Conservation (phyloP, 2,888 invertebrate genomes). For the Netelia inedita region DNA sequence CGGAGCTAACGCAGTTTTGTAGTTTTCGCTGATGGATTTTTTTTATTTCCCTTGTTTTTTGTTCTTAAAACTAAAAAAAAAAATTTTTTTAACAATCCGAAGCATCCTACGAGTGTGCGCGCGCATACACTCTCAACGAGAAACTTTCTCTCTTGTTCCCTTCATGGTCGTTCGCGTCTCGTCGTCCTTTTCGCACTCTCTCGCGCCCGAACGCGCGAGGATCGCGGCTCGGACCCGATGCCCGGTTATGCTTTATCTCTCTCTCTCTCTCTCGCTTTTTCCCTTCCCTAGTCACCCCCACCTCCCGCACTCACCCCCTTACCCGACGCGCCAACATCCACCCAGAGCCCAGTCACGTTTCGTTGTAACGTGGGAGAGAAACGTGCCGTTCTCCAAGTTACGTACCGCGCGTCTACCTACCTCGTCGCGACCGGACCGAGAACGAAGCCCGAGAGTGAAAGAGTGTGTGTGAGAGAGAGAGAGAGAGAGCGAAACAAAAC, state of each 20-base stretch:
- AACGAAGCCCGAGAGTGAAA: not conserved
- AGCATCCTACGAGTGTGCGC: not conserved
- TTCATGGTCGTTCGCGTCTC: conserved; percentile 45
- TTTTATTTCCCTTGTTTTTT: not conserved
- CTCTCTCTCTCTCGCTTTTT: conserved; percentile 1
- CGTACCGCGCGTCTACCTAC: conserved; percentile 44
- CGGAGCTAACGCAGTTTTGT: not conserved
- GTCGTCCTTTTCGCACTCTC: conserved; percentile 1
- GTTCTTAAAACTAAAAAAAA: not conserved
- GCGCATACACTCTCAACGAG: not conserved
- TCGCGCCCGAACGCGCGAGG: not conserved
- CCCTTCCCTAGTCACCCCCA: not conserved
- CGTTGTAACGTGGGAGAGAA: conserved; percentile 65
- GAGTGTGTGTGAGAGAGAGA: too few relatives aligned
- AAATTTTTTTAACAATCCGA: not conserved
- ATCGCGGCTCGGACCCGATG: conserved; percentile 7
- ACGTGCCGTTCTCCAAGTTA: conserved; percentile 64
- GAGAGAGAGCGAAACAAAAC: not conserved
- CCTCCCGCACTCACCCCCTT: conserved; percentile 53
- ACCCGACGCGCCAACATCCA: conserved; percentile 69
- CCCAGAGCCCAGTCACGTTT: conserved; percentile 80
- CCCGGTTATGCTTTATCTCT: conserved; percentile 19
- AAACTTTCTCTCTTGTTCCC: conserved; percentile 52
- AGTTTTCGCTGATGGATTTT: conserved; percentile 8
- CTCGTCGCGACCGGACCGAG: not conserved